Base-by-base conservation (phyloP, 2,797 vertebrate species). In the Nannoperca australis region DNA sequence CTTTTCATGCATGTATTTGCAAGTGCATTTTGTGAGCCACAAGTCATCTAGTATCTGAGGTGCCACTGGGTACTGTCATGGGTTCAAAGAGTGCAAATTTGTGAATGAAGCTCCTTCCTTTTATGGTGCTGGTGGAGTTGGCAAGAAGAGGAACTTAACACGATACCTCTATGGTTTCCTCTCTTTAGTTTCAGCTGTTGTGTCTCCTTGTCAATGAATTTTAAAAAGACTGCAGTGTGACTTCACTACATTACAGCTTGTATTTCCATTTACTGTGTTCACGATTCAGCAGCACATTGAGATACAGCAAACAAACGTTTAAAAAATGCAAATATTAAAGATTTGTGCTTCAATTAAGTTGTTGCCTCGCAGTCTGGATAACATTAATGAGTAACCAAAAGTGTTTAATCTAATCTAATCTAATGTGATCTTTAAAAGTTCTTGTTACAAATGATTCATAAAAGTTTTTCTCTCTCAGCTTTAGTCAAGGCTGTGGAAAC, bases 91-190 rank as follows among this genome's bases (percentile, higher is more conserved):
- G 84, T 82, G 55, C 84, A 89, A 77, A 90, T 91, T 92, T 93
- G 90, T 94, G 92, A 94, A 94, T 94, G 91, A 90, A 89, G 64
- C 59, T 71, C 79, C 71, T 86, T 89, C 91, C 88, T 84, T 90
- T 88, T 93, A 91, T 90, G 89, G 89, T 86, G 81, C 58, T 79
- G 67, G 42, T 32, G 24, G n/a, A 69, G 71, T 30, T 78, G 68
- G 88, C 17, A 68, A 55, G 55, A 64, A 71, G 79, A 79, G 84
- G 91, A 91, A 90, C 80, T 80, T 62, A n/a, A 74, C 51, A 9
- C 44, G 60, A 82, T 36, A 82, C 51, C 62, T n/a, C 20, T 14
- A 76, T 71, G 75, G 88, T 83, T 91, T 89, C 83, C 83, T 73
- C 82, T 75, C 55, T 67, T 51, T 22, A 61, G 63, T 84, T 81